Evolutionary conservation across 2,797 vertebrate species (phyloP).

Genomic region (Sebastes steindachneri): DNA sequence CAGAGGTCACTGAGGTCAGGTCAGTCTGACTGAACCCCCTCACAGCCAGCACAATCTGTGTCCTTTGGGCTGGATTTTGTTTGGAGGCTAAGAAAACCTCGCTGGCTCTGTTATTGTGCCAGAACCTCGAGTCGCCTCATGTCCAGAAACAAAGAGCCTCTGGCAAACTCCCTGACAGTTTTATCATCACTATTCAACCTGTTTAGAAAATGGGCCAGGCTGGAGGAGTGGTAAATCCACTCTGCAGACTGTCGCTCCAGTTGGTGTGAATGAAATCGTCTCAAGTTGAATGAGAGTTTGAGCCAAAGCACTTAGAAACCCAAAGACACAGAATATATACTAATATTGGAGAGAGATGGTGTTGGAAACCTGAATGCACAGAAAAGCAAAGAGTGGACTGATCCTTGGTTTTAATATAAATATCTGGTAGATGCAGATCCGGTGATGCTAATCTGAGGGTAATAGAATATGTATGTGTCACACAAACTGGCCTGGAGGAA

Average conservation of each 20-base stretch:
- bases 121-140: neutral
- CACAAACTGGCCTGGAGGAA: slow-evolving; percentile 65
- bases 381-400: neutral
- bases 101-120: neutral
- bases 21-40: neutral
- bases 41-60: neutral
- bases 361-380: neutral
- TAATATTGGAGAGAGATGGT: neutral
- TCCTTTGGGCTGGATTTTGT: neutral
- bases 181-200: slow-evolving; percentile 34
- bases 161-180: slow-evolving; percentile 32
- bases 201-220: slow-evolving; percentile 23
- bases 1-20: neutral
- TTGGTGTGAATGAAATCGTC: slow-evolving; percentile 47
- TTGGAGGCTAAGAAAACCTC: slow-evolving; percentile 1
- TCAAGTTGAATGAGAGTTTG: slow-evolving; percentile 6
- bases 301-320: neutral
- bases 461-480: slow-evolving; percentile 58
- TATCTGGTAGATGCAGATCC: slow-evolving; percentile 37
- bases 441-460: slow-evolving; percentile 35
- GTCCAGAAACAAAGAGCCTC: slow-evolving; percentile 22
- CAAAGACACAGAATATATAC: neutral
- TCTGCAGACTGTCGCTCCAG: slow-evolving; percentile 23
- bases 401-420: slow-evolving; percentile 19
- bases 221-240: slow-evolving; percentile 39